Percentiles rank a stretch among this genome's conserved stretches.
These are phyloP conservation scores for Cephus pygmeus DNA, from an alignment of 2,888 invertebrate genomes.

Conservation along the genomic window DNA sequence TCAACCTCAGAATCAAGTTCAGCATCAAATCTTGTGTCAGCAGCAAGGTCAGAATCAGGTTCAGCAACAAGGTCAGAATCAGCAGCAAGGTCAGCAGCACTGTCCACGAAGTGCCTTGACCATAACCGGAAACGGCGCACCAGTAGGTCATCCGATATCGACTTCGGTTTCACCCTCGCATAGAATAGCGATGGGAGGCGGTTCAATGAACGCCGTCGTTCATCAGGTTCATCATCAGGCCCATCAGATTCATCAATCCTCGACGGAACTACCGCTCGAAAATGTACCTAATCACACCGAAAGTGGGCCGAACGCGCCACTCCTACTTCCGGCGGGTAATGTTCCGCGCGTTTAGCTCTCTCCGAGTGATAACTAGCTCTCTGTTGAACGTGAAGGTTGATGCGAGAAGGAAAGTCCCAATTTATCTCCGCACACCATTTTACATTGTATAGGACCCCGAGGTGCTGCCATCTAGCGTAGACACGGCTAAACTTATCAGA, in stretches of 20 bases:
- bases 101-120: conserved; percentile 25
- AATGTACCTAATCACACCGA: conserved; percentile 57
- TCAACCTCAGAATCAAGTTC: background rate
- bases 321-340: conserved; percentile 47
- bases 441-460: background rate
- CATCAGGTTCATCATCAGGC: conserved; percentile 13
- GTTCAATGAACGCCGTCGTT: background rate
- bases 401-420: background rate
- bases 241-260: conserved; percentile 25
- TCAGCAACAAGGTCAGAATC: background rate
- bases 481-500: too few relatives aligned
- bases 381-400: background rate
- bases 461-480: background rate
- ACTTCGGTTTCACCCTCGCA: conserved; percentile 39
- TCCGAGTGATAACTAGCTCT: background rate
- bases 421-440: too few relatives aligned
- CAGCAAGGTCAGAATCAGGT: conserved; percentile 4
- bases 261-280: conserved; percentile 33
- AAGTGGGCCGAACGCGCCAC: conserved; percentile 54
- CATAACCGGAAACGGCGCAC: conserved; percentile 54
- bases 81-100: conserved; percentile 5
- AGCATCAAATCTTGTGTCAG: background rate
- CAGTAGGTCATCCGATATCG: conserved; percentile 30
- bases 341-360: conserved; percentile 17
- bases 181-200: conserved; percentile 27